These are phyloP conservation scores for Lydus trimaculatus DNA, from an alignment of 2,888 invertebrate species.

Conservation along the genomic window DNA sequence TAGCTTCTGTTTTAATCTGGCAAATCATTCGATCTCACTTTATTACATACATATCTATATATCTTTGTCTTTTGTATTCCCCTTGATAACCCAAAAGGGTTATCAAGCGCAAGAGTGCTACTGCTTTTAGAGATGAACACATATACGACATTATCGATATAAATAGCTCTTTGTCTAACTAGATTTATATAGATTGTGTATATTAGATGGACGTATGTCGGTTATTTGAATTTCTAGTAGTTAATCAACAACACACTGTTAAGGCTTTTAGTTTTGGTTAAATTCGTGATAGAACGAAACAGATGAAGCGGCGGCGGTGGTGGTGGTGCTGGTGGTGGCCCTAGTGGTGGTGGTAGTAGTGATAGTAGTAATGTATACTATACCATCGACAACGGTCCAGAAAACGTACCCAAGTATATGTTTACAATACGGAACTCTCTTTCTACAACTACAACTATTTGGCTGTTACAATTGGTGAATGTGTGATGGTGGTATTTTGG, in stretches of 20 bases:
- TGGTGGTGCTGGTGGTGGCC: conserved; percentile 46
- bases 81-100: conserved; percentile 61
- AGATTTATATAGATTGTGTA: not conserved
- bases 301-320: conserved; percentile 49
- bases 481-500: too few species aligned
- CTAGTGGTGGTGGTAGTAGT: not conserved
- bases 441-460: too few species aligned
- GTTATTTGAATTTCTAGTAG: conserved; percentile 46
- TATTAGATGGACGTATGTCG: conserved; percentile 40
- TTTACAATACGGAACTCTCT: conserved; percentile 53
- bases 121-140: conserved; percentile 48
- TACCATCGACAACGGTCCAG: conserved; percentile 31
- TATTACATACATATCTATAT: conserved; percentile 14
- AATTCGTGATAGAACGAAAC: conserved; percentile 63
- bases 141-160: not conserved
- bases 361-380: conserved; percentile 38
- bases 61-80: conserved; percentile 52
- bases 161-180: not conserved
- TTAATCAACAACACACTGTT: conserved; percentile 60
- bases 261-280: conserved; percentile 65
- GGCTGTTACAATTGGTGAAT: too few species aligned
- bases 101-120: conserved; percentile 60
- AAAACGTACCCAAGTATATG: conserved; percentile 36
- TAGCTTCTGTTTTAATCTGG: conserved; percentile 61
- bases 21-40: conserved; percentile 45